These are phyloP conservation scores for Callocephalon fimbriatum DNA, from an alignment of 2,113 vertebrate species.

Conservation along the genomic window DNA sequence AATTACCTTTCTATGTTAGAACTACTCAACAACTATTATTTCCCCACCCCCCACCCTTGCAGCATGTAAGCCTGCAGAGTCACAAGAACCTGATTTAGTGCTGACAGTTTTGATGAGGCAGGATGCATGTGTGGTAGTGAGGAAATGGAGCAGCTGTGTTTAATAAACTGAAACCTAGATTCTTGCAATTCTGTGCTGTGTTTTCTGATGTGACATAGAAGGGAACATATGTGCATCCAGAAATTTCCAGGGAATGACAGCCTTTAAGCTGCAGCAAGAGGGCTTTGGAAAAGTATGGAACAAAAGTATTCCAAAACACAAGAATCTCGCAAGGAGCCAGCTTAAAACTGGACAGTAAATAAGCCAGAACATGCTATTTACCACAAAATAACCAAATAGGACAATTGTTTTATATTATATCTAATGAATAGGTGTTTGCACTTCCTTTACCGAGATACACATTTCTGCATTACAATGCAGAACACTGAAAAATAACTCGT, in stretches of 20 bases:
- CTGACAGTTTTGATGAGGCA: constrained; percentile 14
- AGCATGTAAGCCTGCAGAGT: background rate
- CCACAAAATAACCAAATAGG: constrained; percentile 20
- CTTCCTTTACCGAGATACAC: background rate
- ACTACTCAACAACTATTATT: too few relatives aligned
- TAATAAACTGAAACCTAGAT: background rate
- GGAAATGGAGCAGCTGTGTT: constrained; percentile 45
- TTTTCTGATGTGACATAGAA: background rate
- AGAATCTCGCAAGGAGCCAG: background rate
- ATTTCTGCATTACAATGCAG: background rate
- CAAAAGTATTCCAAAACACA: background rate
- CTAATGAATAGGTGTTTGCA: background rate
- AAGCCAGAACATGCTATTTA: background rate
- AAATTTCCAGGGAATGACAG: constrained; percentile 16
- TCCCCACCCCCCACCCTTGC: background rate
- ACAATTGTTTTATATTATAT: background rate
- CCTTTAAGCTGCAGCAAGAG: background rate
- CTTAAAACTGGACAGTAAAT: background rate
- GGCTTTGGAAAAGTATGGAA: background rate
- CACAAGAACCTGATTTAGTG: background rate
- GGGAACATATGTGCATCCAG: background rate
- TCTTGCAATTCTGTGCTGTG: constrained; percentile 19
- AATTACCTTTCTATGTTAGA: background rate
- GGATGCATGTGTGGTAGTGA: background rate
- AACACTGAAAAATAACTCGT: background rate